These are phyloP conservation scores for Acyrthosiphon pisum DNA, from an alignment of 1,140 invertebrate species.

Conservation along the genomic window DNA sequence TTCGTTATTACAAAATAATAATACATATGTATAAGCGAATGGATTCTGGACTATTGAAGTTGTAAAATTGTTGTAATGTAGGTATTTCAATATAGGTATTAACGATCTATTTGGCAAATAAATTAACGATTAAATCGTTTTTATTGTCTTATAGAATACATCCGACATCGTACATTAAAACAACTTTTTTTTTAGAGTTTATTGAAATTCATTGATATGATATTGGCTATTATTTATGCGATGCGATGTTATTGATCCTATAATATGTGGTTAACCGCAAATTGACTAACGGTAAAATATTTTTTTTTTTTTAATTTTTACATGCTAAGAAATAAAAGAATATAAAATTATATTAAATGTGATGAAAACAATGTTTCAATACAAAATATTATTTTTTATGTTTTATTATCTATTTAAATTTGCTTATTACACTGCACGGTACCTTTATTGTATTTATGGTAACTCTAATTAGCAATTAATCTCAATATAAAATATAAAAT, in stretches of 20 bases:
- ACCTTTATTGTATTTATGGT: neutral
- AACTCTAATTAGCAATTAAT: neutral
- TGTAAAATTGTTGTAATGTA: neutral
- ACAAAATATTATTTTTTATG: neutral
- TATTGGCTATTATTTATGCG: slow-evolving; percentile 23
- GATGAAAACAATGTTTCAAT: neutral
- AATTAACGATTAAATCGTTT: neutral
- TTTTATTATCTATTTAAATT: neutral
- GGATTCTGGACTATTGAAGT: neutral
- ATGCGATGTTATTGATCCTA: slow-evolving; percentile 19
- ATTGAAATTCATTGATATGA: neutral
- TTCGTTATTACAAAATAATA: neutral
- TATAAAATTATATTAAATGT: neutral
- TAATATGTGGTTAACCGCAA: neutral
- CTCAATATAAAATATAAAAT: neutral
- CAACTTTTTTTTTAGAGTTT: neutral
- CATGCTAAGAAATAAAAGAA: neutral
- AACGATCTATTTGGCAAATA: neutral
- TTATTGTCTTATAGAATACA: neutral
- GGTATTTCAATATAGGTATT: neutral
- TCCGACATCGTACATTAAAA: neutral
- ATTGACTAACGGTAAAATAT: neutral
- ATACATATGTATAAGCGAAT: too few relatives aligned
- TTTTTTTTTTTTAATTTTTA: neutral
- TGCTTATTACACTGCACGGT: neutral